These are phyloP conservation scores for Phortica okadai DNA, from an alignment of 2,888 invertebrate species.

Conservation along the genomic window DNA sequence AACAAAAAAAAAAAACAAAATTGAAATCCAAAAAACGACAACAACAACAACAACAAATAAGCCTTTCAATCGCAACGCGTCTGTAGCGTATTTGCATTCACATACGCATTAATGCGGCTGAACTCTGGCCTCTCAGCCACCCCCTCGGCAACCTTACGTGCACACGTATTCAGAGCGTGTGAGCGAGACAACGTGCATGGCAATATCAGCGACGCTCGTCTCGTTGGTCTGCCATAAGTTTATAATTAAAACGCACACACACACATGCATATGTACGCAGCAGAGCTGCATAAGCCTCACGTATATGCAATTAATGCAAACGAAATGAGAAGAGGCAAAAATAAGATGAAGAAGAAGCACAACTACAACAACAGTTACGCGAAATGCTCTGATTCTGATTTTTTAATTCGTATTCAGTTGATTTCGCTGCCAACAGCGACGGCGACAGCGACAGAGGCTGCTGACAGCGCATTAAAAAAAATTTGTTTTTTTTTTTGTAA, in stretches of 20 bases:
- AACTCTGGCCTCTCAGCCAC: constrained; percentile 6
- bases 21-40: not conserved
- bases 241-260: constrained; percentile 26
- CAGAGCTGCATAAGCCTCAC: not conserved
- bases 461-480: not conserved
- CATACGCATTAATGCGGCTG: constrained; percentile 16
- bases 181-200: no score
- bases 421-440: not conserved
- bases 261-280: not conserved
- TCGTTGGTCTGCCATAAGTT: constrained; percentile 19
- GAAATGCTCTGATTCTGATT: not conserved
- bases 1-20: not conserved
- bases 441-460: not conserved
- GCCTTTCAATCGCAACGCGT: constrained; percentile 4
- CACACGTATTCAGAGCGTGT: no score
- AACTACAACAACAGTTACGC: not conserved
- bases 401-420: not conserved
- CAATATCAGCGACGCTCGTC: constrained; percentile 9
- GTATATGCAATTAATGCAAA: constrained; percentile 4
- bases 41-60: not conserved
- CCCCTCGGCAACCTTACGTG: not conserved
- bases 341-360: no score
- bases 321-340: not conserved
- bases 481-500: not conserved
- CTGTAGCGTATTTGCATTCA: constrained; percentile 6